Base-by-base conservation (phyloP, 2,113 vertebrate species). In the Ailurus styani region DNA sequence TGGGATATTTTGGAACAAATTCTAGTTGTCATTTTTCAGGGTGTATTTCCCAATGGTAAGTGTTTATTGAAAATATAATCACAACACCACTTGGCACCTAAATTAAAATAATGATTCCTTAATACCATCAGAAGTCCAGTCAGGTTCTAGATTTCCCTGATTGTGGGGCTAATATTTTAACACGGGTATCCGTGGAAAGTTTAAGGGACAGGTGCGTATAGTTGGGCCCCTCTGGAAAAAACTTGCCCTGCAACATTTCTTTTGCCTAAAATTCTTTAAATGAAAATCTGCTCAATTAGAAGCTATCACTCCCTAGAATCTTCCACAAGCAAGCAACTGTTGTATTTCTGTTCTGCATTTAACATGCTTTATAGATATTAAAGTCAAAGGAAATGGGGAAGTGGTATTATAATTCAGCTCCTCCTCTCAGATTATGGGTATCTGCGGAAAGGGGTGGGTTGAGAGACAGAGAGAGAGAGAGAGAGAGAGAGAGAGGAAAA, bases 1-100 rank as follows among this genome's bases (percentile, higher is more conserved):
- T 37, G 50, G 5, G 7, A 86, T 87, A 27, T 37, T 81, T 23
- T 62, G 25, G 18, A 78, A 8, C 40, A 86, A 50, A 78, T 78
- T 7, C 27, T 29, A 93, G 14, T 5, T 25, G 23, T 18, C 3
- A 2, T 31, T 50, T 72, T 90, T 92, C 55, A 27, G 10, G 37
- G n/a, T 66, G 2, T n/a, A 70, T 85, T 92, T 97, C 66, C 29
- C 83, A 93, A 93, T 70, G 47, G n/a, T 7, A 77, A 85, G 13
- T 40, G 84, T 70, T 87, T 90, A 81, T 37, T 25, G n/a, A 79
- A 70, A 83, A 2, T 81, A 57, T 7, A 57, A 2, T 72, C n/a
- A 70, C 37, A 79, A 11, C 1, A n/a, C 23, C 9, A 72, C 25
- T 31, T 40, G 37, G 37, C 27, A 8, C 14, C 5, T n/a, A 66